These are phyloP conservation scores for Caenorhabditis angaria DNA, from an alignment of 2,888 invertebrate genomes.

Conservation along the genomic window DNA sequence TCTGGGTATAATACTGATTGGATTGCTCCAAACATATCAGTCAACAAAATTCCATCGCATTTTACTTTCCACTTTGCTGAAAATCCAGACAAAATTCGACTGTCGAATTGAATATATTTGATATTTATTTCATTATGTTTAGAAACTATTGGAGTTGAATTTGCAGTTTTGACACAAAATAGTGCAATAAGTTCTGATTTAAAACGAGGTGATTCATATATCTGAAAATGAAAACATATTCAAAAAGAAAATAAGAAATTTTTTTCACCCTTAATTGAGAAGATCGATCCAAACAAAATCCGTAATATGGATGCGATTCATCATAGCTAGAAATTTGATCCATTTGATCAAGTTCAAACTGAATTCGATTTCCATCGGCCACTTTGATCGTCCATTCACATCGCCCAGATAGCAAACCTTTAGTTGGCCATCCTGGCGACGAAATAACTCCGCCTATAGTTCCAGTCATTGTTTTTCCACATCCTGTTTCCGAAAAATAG, in stretches of 20 bases:
- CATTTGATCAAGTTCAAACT: background rate
- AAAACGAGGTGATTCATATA: too few relatives aligned
- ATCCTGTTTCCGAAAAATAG: background rate
- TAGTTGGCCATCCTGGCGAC: background rate
- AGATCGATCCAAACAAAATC: background rate
- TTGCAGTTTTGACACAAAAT: too few relatives aligned
- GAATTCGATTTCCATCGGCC: background rate
- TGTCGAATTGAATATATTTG: background rate
- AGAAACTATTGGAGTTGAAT: background rate
- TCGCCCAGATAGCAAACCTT: background rate
- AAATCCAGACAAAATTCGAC: background rate
- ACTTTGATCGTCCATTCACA: background rate
- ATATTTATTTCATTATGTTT: background rate
- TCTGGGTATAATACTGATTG: too few relatives aligned
- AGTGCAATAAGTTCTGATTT: too few relatives aligned
- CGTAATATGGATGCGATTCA: background rate
- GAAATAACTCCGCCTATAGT: background rate
- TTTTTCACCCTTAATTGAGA: too few relatives aligned
- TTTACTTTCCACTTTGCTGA: background rate
- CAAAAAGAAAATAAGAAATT: too few relatives aligned
- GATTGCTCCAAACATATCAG: background rate
- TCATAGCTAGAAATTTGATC: background rate
- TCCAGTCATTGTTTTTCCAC: background rate
- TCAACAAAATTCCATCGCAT: background rate
- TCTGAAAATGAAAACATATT: too few relatives aligned